Evolutionary conservation across 2,113 vertebrate species (phyloP), one percentile per base, ranked within the genome.

Genomic region (Phalacrocorax carbo): DNA sequence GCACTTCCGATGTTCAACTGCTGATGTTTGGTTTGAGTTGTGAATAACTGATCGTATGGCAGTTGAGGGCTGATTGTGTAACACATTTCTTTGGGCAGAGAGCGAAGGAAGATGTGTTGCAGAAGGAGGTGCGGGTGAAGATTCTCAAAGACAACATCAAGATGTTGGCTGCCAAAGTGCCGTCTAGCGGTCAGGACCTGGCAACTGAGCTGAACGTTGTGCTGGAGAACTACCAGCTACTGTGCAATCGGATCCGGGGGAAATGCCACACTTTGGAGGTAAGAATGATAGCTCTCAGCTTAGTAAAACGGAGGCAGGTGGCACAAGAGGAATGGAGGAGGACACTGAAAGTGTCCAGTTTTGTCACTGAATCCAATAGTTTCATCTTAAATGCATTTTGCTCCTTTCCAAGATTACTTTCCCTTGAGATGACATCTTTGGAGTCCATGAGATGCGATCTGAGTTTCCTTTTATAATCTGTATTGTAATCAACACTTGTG

Each of bases 101-200:
- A 93, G 99, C 99, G 1, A 99, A 99, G 97, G 99, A 99, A 98
- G 99, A 99, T 17, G 99, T 99, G 98, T 83, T 99, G 38, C 99
- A 99, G 98, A 99, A 99, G 66, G 99, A 99, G 95, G 99, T 99
- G 97, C 97, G 99, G 68, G 99, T 99, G 97, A 99, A 99, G 98
- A 99, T 99, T 96, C 98, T 99, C 82, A 99, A 99, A 97, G 99
- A 99, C 98, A 99, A 97, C 94, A 99, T 99, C 96, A 99, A 99
- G 95, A 92, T 98, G 90, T 82, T 99, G 95, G 99, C 99, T 72
- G 88, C 97, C 82, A 99, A 98, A 75, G 96, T 96, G 89, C 98
- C 99, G 5, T 97, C 98, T 94, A 98, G 98, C 52, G 98, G 98
- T 69, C 98, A 98, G 79, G 99, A 99, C n/a, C 85, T 99, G 97